Evolutionary conservation across 2,888 invertebrate species (phyloP), one percentile per base, ranked within the genome.

Genomic region (Microctonus aethiopoides): DNA sequence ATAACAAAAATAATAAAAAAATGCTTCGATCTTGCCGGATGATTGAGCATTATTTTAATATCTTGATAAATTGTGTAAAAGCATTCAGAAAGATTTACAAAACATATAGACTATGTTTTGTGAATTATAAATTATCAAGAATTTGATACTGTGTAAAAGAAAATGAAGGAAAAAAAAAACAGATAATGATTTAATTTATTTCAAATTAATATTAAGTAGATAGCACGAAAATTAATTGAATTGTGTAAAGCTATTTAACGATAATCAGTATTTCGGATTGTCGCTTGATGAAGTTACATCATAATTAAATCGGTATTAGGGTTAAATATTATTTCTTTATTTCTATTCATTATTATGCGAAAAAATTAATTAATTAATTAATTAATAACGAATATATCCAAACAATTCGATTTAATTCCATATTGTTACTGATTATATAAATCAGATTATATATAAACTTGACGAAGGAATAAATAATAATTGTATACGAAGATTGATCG

Each of bases 151-250:
- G 52, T 66, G 56, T 67, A 51, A 46, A 62, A 52, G 56, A 62
- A 59, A 60, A 72, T n/a, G n/a, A n/a, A n/a, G n/a, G n/a, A n/a
- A n/a, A n/a, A n/a, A n/a, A n/a, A n/a, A n/a, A n/a, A n/a, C n/a
- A n/a, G n/a, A n/a, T n/a, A n/a, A n/a, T 71, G 59, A 63, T 70
- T 72, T 70, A 70, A 73, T 70, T 74, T 74, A 74, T 73, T 73
- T 64, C 52, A 71, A 72, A 70, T 68, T 72, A 72, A 71, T 70
- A 36, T 67, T 74, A 72, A 67, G 56, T 72, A 74, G 72, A 71
- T 64, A 62, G 62, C 10, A n/a, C 29, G 41, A 51, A 62, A 26
- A 29, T 46, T 39, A 29, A 29, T 51, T 10, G 24, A 26, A 62
- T 46, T 46, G n/a, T 26, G 9, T 54, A 6, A 26, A 54, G 29